These are phyloP conservation scores for Danio choprae DNA, from an alignment of 2,797 vertebrate genomes.

Conservation along the genomic window DNA sequence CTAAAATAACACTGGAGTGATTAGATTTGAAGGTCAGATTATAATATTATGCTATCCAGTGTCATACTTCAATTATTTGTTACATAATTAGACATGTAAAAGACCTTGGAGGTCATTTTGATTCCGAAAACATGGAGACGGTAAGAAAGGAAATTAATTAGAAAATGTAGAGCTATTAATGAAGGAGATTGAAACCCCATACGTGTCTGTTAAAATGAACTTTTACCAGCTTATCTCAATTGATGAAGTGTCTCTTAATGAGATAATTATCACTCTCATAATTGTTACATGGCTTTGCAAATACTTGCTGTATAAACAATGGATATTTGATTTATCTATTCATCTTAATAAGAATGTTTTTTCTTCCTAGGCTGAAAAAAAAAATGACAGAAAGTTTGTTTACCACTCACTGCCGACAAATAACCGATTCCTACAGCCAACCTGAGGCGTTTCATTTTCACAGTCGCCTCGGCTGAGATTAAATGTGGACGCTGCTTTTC, in stretches of 20 bases:
- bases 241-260: neutral
- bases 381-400: conserved; percentile 27
- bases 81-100: neutral
- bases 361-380: neutral
- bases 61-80: conserved; percentile 59
- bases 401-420: conserved; percentile 32
- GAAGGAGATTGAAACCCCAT: conserved; percentile 30
- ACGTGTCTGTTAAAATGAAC: neutral
- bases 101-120: conserved; percentile 59
- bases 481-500: conserved; percentile 72
- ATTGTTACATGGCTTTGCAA: neutral
- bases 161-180: conserved; percentile 40
- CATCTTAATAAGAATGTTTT: neutral
- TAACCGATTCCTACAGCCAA: conserved; percentile 54
- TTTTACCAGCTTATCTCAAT: neutral
- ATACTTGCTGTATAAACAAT: neutral
- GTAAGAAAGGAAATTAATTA: conserved; percentile 43
- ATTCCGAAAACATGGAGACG: conserved; percentile 22
- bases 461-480: conserved; percentile 63
- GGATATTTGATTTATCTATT: neutral
- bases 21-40: conserved; percentile 6
- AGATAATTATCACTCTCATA: neutral
- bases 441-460: conserved; percentile 56
- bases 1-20: too few relatives aligned
- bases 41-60: neutral